phyloP scores from a whole-genome alignment of 1,140 invertebrate species.

The Pantala flavescens region DNA sequence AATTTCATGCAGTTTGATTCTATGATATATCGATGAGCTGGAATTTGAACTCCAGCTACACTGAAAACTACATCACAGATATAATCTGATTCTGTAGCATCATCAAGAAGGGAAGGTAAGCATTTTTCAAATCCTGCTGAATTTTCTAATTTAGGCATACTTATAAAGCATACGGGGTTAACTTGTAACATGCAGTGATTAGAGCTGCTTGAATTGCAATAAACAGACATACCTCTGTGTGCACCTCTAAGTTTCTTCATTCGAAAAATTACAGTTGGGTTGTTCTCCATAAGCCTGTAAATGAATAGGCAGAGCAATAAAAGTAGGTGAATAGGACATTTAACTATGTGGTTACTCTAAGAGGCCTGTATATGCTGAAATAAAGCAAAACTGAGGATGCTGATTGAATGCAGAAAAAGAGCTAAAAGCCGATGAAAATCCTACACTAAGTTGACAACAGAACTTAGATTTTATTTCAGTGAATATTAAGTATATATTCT shows the following conservation, averaged over 20 bases:
- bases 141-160: conserved; percentile 41
- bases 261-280: neutral
- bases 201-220: conserved; percentile 51
- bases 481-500: too few relatives aligned
- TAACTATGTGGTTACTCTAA: too few relatives aligned
- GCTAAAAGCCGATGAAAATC: too few relatives aligned
- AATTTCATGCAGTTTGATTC: conserved; percentile 38
- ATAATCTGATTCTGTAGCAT: conserved; percentile 45
- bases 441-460: too few relatives aligned
- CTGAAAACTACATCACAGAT: conserved; percentile 56
- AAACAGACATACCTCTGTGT: conserved; percentile 49
- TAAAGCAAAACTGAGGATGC: too few relatives aligned
- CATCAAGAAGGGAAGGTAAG: conserved; percentile 42
- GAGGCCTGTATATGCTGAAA: too few relatives aligned
- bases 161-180: conserved; percentile 31
- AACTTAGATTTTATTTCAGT: too few relatives aligned
- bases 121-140: conserved; percentile 40
- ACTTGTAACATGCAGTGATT: conserved; percentile 63
- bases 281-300: neutral
- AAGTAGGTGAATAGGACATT: too few relatives aligned
- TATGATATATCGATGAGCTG: conserved; percentile 60
- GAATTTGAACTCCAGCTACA: conserved; percentile 34
- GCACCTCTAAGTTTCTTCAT: conserved; percentile 28
- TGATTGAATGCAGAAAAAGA: too few relatives aligned
- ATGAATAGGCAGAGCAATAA: too few relatives aligned